Conservation (phyloP, 2,113 vertebrate species). For the Menidia beryllina region DNA sequence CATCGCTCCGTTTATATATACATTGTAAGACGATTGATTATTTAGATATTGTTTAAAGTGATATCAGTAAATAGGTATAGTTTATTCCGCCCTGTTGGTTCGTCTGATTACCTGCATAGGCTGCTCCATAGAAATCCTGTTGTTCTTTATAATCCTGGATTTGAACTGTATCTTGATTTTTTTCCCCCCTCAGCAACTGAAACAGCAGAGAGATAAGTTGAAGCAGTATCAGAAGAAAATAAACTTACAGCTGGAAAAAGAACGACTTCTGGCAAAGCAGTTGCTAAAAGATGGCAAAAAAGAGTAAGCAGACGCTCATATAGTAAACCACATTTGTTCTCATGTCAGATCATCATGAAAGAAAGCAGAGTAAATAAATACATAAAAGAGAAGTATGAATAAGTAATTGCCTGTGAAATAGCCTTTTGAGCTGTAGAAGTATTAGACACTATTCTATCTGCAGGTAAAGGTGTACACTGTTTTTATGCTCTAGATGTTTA, state of each 20-base stretch:
- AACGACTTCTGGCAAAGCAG: conserved; percentile 87
- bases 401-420: no score
- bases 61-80: not conserved
- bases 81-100: not conserved
- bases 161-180: not conserved
- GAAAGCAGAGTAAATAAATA: no score
- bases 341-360: not conserved
- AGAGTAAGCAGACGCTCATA: conserved; percentile 82
- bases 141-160: no score
- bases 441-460: not conserved
- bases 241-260: conserved; percentile 84
- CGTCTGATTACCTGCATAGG: not conserved
- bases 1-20: not conserved
- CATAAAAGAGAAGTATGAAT: no score
- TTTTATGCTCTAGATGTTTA: not conserved
- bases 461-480: not conserved
- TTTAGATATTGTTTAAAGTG: not conserved
- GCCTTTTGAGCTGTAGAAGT: not conserved
- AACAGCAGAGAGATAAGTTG: conserved; percentile 95
- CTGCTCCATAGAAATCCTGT: no score
- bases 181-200: conserved; percentile 91
- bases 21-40: not conserved
- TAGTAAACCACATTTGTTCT: no score
- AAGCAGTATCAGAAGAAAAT: conserved; percentile 91
- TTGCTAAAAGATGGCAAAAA: conserved; percentile 89